Evolutionary conservation across 2,888 invertebrate species (phyloP).

Genomic region (Axea sp.): DNA sequence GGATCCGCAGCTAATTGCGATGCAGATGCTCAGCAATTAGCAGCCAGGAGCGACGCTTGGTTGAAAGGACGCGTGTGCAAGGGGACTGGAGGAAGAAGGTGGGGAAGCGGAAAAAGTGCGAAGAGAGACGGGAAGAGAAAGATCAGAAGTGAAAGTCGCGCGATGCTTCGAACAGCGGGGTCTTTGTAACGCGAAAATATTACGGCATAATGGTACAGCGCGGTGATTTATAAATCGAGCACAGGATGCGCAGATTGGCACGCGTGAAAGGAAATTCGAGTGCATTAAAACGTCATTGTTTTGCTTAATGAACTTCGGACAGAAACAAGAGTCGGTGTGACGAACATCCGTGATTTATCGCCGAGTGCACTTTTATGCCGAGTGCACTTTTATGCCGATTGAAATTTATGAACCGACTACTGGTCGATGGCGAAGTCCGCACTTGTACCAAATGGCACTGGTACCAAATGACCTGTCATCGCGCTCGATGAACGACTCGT

Average conservation of each 20-base stretch:
- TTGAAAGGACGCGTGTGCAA: slow-evolving; percentile 10
- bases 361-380: too few relatives aligned
- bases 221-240: slow-evolving; percentile 33
- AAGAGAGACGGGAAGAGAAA: slow-evolving; percentile 30
- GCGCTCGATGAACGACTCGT: too few relatives aligned
- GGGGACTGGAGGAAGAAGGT: background rate
- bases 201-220: slow-evolving; percentile 32
- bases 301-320: slow-evolving; percentile 3
- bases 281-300: slow-evolving; percentile 12
- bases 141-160: slow-evolving; percentile 34
- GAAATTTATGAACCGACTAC: too few relatives aligned
- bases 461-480: too few relatives aligned
- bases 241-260: background rate
- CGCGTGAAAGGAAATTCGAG: slow-evolving; percentile 19
- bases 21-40: slow-evolving; percentile 26
- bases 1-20: too few relatives aligned
- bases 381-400: too few relatives aligned
- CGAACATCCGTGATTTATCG: too few relatives aligned
- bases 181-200: slow-evolving; percentile 45
- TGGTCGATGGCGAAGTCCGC: too few relatives aligned
- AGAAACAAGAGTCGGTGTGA: too few relatives aligned
- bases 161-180: slow-evolving; percentile 42
- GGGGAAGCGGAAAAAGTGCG: slow-evolving; percentile 2
- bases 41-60: slow-evolving; percentile 25
- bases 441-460: too few relatives aligned